A percentile compares a stretch with the other conserved stretches of the same genome.
Evolutionary conservation across 2,888 invertebrate genomes (phyloP).

Genomic region (Myopa tessellatipennis): DNA sequence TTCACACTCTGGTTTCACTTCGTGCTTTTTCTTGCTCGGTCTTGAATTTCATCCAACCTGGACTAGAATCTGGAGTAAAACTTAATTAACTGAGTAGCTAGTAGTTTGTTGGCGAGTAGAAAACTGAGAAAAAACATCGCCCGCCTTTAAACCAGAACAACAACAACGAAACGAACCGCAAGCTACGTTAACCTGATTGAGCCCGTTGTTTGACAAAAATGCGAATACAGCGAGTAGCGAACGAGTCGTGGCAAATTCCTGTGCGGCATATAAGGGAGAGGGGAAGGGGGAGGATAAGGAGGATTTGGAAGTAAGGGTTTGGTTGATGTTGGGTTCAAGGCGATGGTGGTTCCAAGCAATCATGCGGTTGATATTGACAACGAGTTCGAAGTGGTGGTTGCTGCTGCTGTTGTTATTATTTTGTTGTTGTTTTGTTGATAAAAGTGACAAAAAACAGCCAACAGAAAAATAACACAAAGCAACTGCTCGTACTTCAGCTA

Average conservation of each 20-base stretch:
- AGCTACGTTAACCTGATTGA: conserved; percentile 20
- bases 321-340: conserved; percentile 22
- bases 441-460: conserved; percentile 13
- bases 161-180: background rate
- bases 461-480: background rate
- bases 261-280: background rate
- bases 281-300: background rate
- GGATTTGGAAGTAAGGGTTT: background rate
- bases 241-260: background rate
- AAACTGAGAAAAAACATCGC: background rate
- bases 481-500: background rate
- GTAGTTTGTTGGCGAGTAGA: background rate
- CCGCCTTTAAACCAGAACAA: background rate
- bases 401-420: background rate
- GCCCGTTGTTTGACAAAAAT: conserved; percentile 25
- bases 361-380: conserved; percentile 38
- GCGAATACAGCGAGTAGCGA: conserved; percentile 7
- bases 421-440: conserved; percentile 5
- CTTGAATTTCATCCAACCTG: too few species aligned
- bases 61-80: background rate
- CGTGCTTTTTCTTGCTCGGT: background rate
- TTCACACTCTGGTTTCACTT: background rate
- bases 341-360: background rate
- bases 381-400: background rate
- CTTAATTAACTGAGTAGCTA: conserved; percentile 20